Evolutionary conservation across 1,140 invertebrate genomes (phyloP), one percentile per base, ranked within the genome.

Genomic region (Hydropsyche tenuis): DNA sequence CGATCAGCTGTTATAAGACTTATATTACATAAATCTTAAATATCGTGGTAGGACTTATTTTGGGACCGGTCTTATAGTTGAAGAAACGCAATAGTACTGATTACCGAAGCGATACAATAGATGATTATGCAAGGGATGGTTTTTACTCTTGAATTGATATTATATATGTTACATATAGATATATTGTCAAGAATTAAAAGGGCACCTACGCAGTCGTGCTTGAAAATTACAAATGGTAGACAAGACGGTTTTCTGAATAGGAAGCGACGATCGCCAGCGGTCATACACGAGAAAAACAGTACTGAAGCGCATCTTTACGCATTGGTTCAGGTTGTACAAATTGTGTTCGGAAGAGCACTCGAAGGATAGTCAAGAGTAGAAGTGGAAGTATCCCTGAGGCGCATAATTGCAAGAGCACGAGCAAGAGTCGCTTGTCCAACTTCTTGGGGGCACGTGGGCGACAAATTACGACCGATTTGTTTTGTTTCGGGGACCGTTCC

Each of bases 401-500:
- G 18, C 23, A 1, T 18, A 23, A 18, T 22, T 11, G 14, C 11
- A 60, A 60, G 22, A 14, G 56, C 11, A 18, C 16, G 1, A 20
- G 20, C 48, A 53, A 16, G 48, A 53, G 48, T 53, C 48, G 48
- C 48, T 14, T 53, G 48, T 53, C 48, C 48, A 16, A 53, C 20
- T 53, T 46, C 12, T 46, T 46, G 2, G 45, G 22, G 51, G 16
- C 51, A 53, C 56, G 56, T 60, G 56, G 56, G 56, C 56, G 56
- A 60, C 56, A 60, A 60, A 60, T 60, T 60, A 60, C 23, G 56
- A 14, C 23, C 56, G 56, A 60, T 25, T 60, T 23, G 48, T 53
- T 53, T 53, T 20, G 48, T 53, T 53, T 53, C 20, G 48, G 48
- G 48, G 48, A 20, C 16, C 45, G 12, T n/a, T 53, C 22, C 22